A percentile compares a stretch with the other conserved stretches of the same genome.
phyloP scores from a whole-genome alignment of 2,113 vertebrate genomes.

The Egretta garzetta region DNA sequence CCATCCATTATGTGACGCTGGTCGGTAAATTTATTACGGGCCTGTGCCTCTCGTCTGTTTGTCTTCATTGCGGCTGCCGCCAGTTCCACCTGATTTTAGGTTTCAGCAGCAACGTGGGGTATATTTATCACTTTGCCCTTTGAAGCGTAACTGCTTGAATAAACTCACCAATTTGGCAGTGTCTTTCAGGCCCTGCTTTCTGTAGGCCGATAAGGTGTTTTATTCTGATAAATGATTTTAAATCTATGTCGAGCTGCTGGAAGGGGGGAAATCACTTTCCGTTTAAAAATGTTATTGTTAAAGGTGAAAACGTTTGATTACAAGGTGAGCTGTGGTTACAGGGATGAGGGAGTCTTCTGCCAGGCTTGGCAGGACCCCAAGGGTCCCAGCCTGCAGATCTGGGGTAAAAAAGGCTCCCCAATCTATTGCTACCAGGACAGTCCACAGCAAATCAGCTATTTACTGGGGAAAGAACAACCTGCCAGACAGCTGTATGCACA shows the following conservation, averaged over 20 bases:
- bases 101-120: not conserved
- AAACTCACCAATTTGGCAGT: not conserved
- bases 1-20: not conserved
- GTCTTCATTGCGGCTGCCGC: constrained; percentile 28
- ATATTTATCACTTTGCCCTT: constrained; percentile 33
- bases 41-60: not conserved
- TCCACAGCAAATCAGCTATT: not conserved
- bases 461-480: not conserved
- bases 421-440: not conserved
- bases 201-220: not conserved
- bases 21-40: not conserved
- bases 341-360: not conserved
- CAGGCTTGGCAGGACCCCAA: not conserved
- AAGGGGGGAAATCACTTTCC: not conserved
- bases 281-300: not conserved
- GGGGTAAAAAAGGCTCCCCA: not conserved
- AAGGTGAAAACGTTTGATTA: not conserved
- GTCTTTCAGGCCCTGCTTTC: constrained; percentile 2
- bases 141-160: constrained; percentile 28
- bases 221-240: constrained; percentile 38
- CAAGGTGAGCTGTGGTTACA: not conserved
- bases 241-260: not conserved
- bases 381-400: not conserved
- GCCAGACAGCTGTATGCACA: not conserved
- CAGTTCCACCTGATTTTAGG: not conserved